Evolutionary conservation across 2,888 invertebrate genomes (phyloP), one percentile per base, ranked within the genome.

Genomic region (Metellina segmentata): DNA sequence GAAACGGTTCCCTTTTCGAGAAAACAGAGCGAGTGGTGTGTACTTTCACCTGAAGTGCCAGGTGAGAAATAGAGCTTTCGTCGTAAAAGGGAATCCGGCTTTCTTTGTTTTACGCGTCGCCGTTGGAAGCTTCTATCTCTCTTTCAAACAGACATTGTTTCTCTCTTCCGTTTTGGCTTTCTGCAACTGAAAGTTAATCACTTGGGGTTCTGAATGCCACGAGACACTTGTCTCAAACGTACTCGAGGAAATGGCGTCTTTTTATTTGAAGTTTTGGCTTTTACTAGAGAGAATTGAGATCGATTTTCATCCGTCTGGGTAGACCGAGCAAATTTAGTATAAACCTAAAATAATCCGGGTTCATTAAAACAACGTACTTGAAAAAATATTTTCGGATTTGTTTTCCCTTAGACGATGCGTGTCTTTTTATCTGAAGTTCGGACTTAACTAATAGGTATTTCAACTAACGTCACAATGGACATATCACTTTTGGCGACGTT

Each of bases 21-120:
- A 34, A 34, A 74, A 13, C 2, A 13, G 9, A 49, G 72, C n/a
- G 53, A 20, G 74, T 72, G n/a, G 34, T 53, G 74, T 81, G 88
- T 88, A 88, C 88, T 88, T 88, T 81, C 69, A 81, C 61, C 61
- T 88, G 81, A 81, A 81, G 79, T 34, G 49, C 86, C 77, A 81
- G 81, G 74, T 88, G 81, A 61, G 20, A 72, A 71, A 71, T 71
- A n/a, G 34, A 53, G 48, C n/a, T 70, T 51, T 71, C 52, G 71
- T 79, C 71, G 53, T 71, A 71, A 79, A 87, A 79, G 53, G 85
- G 49, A 75, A 48, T 53, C 75, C 48, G 20, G 70, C n/a, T 74
- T 75, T 85, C 74, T 85, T 85, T 85, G 85, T 53, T 85, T 85
- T 34, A 8, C 49, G 20, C 16, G 20, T 53, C 52, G 53, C 69